These are phyloP conservation scores for Eupithecia tripunctaria DNA, from an alignment of 2,888 invertebrate species.

Conservation along the genomic window DNA sequence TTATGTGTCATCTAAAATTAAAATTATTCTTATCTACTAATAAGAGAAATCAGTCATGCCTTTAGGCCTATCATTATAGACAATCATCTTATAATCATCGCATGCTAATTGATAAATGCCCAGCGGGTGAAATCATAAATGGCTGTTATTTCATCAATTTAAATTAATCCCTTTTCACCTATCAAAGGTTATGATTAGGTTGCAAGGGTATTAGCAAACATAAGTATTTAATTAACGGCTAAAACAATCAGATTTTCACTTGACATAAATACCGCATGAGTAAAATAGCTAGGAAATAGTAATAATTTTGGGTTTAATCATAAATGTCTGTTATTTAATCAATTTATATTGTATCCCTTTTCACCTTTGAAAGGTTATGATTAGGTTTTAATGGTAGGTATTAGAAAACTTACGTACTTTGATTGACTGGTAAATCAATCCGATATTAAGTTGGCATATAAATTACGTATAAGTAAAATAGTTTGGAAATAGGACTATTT, in stretches of 20 bases:
- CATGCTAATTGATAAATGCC: not conserved
- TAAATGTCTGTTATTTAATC: not conserved
- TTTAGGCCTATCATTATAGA: not conserved
- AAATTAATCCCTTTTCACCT: not conserved
- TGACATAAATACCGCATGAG: not conserved
- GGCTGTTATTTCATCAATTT: not conserved
- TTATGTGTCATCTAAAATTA: not conserved
- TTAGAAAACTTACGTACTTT: not conserved
- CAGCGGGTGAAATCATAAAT: not conserved
- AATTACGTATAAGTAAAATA: too few species aligned
- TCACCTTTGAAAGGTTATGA: conserved; percentile 4
- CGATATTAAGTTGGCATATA: not conserved
- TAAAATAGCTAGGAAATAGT: too few species aligned
- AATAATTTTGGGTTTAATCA: too few species aligned
- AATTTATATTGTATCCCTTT: not conserved
- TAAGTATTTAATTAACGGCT: not conserved
- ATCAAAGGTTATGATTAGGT: too few species aligned
- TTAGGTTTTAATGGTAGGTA: not conserved
- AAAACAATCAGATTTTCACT: not conserved
- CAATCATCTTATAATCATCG: not conserved
- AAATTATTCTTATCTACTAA: not conserved
- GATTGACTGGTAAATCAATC: not conserved
- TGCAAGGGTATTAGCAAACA: too few species aligned
- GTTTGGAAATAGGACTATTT: too few species aligned
- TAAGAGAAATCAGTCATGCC: not conserved